A percentile compares a stretch with the other conserved stretches of the same genome.
Conservation (phyloP, 2,113 vertebrate species). For the Thermophis baileyi region DNA sequence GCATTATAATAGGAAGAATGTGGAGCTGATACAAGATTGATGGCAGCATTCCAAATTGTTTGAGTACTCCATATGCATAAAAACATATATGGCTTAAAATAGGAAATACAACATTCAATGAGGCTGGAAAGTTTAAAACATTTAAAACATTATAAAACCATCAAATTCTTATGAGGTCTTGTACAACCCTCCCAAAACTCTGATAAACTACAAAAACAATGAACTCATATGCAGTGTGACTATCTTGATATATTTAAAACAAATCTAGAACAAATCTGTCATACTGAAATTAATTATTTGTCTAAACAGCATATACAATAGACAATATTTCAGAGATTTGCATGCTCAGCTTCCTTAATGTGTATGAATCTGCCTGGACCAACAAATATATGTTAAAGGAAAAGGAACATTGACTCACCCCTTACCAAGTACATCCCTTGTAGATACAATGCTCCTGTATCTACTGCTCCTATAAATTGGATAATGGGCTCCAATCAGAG, state of each 20-base stretch:
- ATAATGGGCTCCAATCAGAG: too few relatives aligned
- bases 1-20: constrained; percentile 34
- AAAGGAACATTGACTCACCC: neutral
- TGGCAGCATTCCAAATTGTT: constrained; percentile 5
- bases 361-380: neutral
- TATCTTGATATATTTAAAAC: neutral
- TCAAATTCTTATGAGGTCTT: neutral
- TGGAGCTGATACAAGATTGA: neutral
- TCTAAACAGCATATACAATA: neutral
- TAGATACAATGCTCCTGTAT: neutral
- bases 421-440: neutral
- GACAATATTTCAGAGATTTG: neutral
- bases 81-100: neutral
- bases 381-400: neutral
- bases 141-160: neutral
- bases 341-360: neutral
- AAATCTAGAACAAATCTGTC: neutral
- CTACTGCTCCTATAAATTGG: neutral
- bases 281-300: neutral
- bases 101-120: neutral
- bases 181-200: neutral
- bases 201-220: neutral
- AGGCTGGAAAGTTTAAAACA: neutral
- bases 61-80: neutral
- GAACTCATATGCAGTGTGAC: neutral